Evolutionary conservation across 2,113 vertebrate genomes (phyloP).

Genomic region (Ranitomeya variabilis): DNA sequence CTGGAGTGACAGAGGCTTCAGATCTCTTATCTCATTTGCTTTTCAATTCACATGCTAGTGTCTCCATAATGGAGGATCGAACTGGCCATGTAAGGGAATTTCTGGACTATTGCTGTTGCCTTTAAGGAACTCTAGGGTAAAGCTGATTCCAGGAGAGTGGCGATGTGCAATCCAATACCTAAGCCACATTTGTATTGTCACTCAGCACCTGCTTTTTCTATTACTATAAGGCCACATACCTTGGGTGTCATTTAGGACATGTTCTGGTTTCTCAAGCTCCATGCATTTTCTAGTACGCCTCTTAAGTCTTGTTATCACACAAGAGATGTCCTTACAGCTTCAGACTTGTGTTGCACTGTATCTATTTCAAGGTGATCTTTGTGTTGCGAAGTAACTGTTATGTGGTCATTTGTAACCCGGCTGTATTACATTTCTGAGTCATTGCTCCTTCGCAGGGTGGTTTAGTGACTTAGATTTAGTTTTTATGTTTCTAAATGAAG

Average conservation of each 20-base stretch:
- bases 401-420: slow-evolving; percentile 6
- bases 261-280: not conserved
- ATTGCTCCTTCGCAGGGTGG: not conserved
- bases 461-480: not conserved
- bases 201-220: not conserved
- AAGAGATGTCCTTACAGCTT: slow-evolving; percentile 53
- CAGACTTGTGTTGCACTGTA: slow-evolving; percentile 53
- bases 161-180: not conserved
- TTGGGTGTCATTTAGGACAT: not conserved
- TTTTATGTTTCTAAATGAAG: not conserved
- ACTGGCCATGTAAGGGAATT: too few relatives aligned
- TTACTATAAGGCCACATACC: not conserved
- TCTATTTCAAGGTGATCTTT: slow-evolving; percentile 53
- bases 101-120: too few relatives aligned
- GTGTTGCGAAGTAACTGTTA: slow-evolving; percentile 17
- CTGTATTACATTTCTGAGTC: not conserved
- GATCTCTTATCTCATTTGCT: too few relatives aligned
- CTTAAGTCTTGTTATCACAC: slow-evolving; percentile 38
- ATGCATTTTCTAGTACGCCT: slow-evolving; percentile 30
- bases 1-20: too few relatives aligned
- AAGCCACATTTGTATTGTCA: not conserved
- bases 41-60: too few relatives aligned
- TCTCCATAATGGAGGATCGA: too few relatives aligned
- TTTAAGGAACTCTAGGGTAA: too few relatives aligned
- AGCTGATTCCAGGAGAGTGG: not conserved